These are phyloP conservation scores for Rhincodon typus DNA, from an alignment of 2,797 vertebrate species.

Conservation along the genomic window DNA sequence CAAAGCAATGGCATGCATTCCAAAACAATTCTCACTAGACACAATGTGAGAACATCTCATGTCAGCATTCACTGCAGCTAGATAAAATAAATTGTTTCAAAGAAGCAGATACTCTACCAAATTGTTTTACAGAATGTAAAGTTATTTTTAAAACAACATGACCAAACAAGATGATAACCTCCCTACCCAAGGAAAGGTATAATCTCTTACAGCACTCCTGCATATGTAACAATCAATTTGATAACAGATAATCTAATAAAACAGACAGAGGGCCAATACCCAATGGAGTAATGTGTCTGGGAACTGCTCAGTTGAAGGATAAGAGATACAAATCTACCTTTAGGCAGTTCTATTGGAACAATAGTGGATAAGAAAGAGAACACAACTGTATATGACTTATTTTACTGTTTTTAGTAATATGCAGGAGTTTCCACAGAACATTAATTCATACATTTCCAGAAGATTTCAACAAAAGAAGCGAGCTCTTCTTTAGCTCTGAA, in stretches of 20 bases:
- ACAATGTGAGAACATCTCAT: neutral
- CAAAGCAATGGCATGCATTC: neutral
- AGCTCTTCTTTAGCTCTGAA: neutral
- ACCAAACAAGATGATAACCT: neutral
- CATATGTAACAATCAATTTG: neutral
- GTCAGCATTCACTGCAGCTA: neutral
- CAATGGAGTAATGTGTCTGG: neutral
- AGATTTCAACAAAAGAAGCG: neutral
- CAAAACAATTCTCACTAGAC: neutral
- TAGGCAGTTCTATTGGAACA: neutral
- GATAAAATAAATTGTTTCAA: neutral
- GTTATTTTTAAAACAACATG: neutral
- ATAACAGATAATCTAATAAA: neutral
- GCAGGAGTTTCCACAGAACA: neutral
- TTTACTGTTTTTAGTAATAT: neutral
- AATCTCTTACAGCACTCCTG: neutral
- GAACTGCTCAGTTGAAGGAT: neutral
- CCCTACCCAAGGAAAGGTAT: neutral
- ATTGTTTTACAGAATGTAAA: neutral
- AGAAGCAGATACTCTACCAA: neutral
- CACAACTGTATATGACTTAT: neutral
- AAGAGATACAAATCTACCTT: neutral
- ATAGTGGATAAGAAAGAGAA: neutral
- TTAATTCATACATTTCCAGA: neutral
- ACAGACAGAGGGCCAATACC: neutral